These are phyloP conservation scores for Acanthosepion lycidas DNA, from an alignment of 2,888 invertebrate species.

Conservation along the genomic window DNA sequence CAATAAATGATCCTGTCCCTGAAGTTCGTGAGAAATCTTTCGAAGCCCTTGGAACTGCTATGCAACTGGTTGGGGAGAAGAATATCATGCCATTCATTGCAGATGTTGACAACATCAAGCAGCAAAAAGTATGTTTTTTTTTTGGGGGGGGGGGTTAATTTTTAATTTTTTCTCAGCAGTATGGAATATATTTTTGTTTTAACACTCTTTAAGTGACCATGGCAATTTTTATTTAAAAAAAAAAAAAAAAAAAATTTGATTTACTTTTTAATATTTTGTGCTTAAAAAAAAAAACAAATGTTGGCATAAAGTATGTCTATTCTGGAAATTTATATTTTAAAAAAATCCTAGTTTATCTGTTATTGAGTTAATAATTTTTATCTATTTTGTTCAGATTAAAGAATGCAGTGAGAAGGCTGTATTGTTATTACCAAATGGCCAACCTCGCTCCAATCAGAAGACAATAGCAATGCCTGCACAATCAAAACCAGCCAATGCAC, in stretches of 20 bases:
- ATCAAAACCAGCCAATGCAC: slow-evolving; percentile 56
- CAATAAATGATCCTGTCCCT: slow-evolving; percentile 82
- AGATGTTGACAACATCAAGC: slow-evolving; percentile 92
- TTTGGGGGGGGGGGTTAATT: too few relatives aligned
- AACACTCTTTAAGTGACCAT: too few relatives aligned
- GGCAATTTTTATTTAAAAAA: too few relatives aligned
- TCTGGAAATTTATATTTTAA: too few relatives aligned
- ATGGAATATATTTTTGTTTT: too few relatives aligned
- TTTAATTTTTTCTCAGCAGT: too few relatives aligned
- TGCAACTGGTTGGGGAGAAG: slow-evolving; percentile 95
- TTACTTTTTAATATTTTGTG: too few relatives aligned
- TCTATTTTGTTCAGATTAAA: slow-evolving; percentile 80
- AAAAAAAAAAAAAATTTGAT: too few relatives aligned
- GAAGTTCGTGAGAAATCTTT: slow-evolving; percentile 93
- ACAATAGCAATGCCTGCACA: slow-evolving; percentile 56
- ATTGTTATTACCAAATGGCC: slow-evolving; percentile 69
- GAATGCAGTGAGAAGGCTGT: slow-evolving; percentile 95
- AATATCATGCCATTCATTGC: slow-evolving; percentile 87
- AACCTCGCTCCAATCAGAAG: slow-evolving; percentile 59
- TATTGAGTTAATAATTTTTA: not conserved
- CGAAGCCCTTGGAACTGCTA: slow-evolving; percentile 93
- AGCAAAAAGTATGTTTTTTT: slow-evolving; percentile 81
- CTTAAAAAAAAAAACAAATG: too few relatives aligned
- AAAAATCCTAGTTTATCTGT: not conserved
- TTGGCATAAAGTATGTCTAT: too few relatives aligned